Evolutionary conservation across 2,888 invertebrate genomes (phyloP).

Genomic region (Drosophila cognata): DNA sequence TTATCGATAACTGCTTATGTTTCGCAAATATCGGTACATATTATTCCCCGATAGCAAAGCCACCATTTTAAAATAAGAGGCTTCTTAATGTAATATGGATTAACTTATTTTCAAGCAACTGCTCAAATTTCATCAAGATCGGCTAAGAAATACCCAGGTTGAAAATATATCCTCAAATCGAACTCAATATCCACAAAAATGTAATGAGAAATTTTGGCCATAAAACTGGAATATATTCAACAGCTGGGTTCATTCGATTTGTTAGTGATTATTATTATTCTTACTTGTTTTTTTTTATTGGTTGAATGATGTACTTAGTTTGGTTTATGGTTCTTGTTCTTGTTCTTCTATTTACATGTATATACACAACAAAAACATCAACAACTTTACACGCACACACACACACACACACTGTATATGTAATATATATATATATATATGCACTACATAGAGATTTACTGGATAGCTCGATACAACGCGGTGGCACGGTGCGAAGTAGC

Average conservation of each 20-base stretch:
- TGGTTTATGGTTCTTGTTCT: constrained; percentile 58
- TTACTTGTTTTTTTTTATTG: constrained; percentile 4
- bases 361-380: constrained; percentile 48
- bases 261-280: neutral
- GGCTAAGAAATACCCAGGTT: neutral
- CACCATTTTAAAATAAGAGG: neutral
- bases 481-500: constrained; percentile 87
- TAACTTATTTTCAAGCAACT: too few species aligned
- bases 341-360: constrained; percentile 70
- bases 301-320: constrained; percentile 21
- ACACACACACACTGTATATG: constrained; percentile 24
- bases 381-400: constrained; percentile 44
- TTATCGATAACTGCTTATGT: too few species aligned
- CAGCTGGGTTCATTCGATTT: neutral
- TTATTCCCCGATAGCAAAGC: neutral
- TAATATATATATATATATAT: constrained; percentile 24
- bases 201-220: neutral
- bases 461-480: constrained; percentile 87
- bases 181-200: neutral
- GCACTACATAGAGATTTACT: constrained; percentile 85
- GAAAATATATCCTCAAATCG: neutral
- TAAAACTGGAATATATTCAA: neutral
- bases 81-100: neutral
- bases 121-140: neutral
- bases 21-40: too few species aligned